A percentile compares a stretch with the other conserved stretches of the same genome.
These are phyloP conservation scores for Wasmannia auropunctata DNA, from an alignment of 1,140 invertebrate genomes.

Conservation along the genomic window DNA sequence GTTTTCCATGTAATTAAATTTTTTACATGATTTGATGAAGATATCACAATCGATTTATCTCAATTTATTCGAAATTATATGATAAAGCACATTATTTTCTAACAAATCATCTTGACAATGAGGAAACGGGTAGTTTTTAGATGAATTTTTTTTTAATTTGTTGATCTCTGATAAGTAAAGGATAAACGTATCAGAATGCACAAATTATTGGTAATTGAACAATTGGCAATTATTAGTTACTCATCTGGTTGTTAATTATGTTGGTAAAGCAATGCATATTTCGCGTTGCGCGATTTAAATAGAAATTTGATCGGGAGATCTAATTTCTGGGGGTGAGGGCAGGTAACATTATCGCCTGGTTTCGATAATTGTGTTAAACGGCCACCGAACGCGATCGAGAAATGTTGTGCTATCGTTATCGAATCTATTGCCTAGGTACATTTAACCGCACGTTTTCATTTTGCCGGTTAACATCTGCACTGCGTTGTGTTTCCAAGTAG, in stretches of 20 bases:
- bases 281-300: constrained; percentile 46
- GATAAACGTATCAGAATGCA: not conserved
- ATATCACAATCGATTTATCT: not conserved
- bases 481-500: constrained; percentile 10
- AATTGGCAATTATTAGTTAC: not conserved
- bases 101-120: not conserved
- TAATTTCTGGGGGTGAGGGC: constrained; percentile 28
- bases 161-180: not conserved
- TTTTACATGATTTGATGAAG: not conserved
- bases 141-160: not conserved
- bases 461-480: constrained; percentile 2
- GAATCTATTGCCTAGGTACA: not conserved
- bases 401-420: constrained; percentile 45
- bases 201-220: not conserved
- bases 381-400: not conserved
- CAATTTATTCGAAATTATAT: not conserved
- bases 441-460: constrained; percentile 54
- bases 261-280: not conserved
- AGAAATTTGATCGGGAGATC: constrained; percentile 56
- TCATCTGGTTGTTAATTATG: not conserved
- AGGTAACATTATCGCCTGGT: constrained; percentile 63
- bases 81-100: not conserved
- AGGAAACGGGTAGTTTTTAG: not conserved
- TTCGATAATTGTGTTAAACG: constrained; percentile 58
- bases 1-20: constrained; percentile 2